Conservation (phyloP, 92 coral and sea anemone species). For the Epizoanthus rinbou region DNA sequence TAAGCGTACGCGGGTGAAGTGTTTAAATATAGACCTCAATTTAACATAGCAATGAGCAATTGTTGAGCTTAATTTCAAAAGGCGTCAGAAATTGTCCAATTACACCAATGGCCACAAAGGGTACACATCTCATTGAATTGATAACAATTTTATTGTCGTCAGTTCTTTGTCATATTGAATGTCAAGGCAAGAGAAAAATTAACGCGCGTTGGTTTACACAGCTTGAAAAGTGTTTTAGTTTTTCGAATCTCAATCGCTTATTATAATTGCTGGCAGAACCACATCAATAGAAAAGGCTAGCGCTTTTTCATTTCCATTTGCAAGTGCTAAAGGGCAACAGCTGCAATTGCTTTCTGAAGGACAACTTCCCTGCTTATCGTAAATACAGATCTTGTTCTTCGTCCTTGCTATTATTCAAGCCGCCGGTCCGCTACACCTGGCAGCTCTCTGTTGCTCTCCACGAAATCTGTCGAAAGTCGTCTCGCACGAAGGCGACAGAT, state of each 20-base stretch:
- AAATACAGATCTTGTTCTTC: too few species aligned
- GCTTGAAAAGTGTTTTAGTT: neutral
- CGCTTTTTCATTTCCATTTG: neutral
- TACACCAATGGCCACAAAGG: neutral
- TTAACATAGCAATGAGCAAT: constrained; percentile 2
- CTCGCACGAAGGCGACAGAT: constrained; percentile 6
- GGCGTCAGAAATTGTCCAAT: constrained; percentile 23
- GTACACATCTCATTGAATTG: neutral
- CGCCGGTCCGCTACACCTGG: neutral
- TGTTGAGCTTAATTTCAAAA: neutral
- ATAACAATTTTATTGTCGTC: neutral
- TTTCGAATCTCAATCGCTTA: constrained; percentile 6
- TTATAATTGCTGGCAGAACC: neutral
- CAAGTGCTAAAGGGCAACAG: neutral
- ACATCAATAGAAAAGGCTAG: neutral
- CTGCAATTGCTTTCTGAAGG: neutral
- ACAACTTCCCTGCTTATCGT: too few species aligned
- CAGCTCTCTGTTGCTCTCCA: neutral
- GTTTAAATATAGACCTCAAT: neutral
- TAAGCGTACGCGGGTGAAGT: neutral
- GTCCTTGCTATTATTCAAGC: too few species aligned
- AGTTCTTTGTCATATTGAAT: neutral
- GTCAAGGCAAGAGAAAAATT: neutral
- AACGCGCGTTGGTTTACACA: constrained; percentile 21
- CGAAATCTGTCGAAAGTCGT: neutral